Conservation (phyloP, 2,797 vertebrate genomes). For the Otus scops region DNA sequence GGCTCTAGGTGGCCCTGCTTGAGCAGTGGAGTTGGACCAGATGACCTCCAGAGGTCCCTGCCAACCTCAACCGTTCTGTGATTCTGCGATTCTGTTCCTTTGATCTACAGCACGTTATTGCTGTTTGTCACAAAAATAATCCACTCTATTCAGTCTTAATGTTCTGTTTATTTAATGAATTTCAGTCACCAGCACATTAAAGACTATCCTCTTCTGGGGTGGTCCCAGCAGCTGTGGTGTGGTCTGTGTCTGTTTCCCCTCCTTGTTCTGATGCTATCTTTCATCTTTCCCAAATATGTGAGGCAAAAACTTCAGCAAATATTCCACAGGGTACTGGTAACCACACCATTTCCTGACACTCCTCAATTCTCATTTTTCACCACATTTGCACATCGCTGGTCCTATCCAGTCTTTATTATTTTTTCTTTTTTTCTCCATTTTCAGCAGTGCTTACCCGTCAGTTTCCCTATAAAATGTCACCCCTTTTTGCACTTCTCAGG, state of each 20-base stretch:
- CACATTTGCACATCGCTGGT: not conserved
- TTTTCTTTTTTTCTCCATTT: not conserved
- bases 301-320: not conserved
- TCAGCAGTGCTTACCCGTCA: not conserved
- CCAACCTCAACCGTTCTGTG: not conserved
- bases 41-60: not conserved
- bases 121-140: not conserved
- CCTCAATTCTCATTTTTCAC: not conserved
- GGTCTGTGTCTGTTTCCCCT: not conserved
- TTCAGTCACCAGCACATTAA: not conserved
- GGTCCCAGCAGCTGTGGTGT: not conserved
- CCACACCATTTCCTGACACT: not conserved
- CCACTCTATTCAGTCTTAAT: not conserved
- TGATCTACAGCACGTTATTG: not conserved
- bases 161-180: not conserved
- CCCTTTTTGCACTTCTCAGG: not conserved
- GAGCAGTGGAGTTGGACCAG: not conserved
- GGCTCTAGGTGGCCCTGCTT: not conserved
- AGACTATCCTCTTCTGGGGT: not conserved
- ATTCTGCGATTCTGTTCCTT: not conserved
- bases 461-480: not conserved
- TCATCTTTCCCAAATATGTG: not conserved
- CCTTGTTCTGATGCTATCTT: not conserved
- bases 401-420: not conserved
- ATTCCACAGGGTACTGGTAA: not conserved